Evolutionary conservation across 2,113 vertebrate species (phyloP).

Genomic region (Caranx melampygus): DNA sequence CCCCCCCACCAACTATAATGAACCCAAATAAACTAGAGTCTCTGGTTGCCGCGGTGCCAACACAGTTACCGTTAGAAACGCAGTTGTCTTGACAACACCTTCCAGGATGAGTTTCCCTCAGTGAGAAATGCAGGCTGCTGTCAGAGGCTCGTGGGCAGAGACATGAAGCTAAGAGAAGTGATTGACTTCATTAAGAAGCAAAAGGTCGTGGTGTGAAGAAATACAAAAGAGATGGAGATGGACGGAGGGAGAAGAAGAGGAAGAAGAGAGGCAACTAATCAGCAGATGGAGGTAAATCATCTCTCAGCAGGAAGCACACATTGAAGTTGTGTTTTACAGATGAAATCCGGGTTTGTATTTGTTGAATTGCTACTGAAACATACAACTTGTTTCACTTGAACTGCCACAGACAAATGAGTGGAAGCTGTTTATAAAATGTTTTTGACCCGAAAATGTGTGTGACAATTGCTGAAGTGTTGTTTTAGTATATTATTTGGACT

Average conservation of each 20-base stretch:
- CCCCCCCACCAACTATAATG: constrained; percentile 41
- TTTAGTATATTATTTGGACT: no score
- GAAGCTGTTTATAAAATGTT: no score
- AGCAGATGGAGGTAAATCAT: background rate
- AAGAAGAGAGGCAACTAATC: background rate
- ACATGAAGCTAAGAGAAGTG: background rate
- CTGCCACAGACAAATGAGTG: no score
- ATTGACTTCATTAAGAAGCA: constrained; percentile 19
- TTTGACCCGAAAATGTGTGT: no score
- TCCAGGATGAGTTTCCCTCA: constrained; percentile 64
- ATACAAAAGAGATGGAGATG: background rate
- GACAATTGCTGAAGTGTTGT: no score
- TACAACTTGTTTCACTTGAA: no score
- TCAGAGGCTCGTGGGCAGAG: constrained; percentile 35
- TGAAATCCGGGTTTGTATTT: background rate
- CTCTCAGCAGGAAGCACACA: constrained; percentile 11
- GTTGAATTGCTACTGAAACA: no score
- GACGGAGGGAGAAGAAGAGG: constrained; percentile 1
- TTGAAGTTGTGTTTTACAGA: background rate
- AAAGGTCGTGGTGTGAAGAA: background rate
- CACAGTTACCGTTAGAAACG: constrained; percentile 26
- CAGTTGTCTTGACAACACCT: constrained; percentile 67
- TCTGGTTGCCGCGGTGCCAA: constrained; percentile 42
- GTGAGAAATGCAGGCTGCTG: constrained; percentile 59
- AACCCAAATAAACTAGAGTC: constrained; percentile 34